These are phyloP conservation scores for Himalopsyche kuldschensis DNA, from an alignment of 2,888 invertebrate species.

Conservation along the genomic window DNA sequence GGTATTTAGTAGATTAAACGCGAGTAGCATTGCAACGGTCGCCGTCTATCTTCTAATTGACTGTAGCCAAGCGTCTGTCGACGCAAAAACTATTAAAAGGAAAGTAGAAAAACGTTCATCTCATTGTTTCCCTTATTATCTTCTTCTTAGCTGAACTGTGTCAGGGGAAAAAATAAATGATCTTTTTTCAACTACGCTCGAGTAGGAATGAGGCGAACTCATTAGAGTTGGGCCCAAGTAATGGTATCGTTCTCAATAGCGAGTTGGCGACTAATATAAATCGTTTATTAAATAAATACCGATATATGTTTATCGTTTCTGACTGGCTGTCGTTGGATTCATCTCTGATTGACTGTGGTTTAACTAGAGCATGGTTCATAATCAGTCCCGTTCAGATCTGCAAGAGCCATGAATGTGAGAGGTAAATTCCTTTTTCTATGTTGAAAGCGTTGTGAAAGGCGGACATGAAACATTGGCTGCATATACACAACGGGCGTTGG, in stretches of 20 bases:
- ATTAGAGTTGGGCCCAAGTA: not conserved
- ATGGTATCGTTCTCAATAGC: not conserved
- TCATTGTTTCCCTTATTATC: slow-evolving; percentile 34
- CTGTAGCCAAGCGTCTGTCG: slow-evolving; percentile 16
- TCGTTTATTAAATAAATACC: no score
- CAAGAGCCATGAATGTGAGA: no score
- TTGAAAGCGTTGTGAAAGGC: no score
- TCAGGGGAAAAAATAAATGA: slow-evolving; percentile 28
- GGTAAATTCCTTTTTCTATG: no score
- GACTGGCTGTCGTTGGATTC: no score
- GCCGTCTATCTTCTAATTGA: slow-evolving; percentile 23
- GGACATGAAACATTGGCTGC: no score
- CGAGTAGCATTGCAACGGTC: not conserved
- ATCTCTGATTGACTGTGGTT: no score
- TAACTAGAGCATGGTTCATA: no score
- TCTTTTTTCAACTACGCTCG: slow-evolving; percentile 18
- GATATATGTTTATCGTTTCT: no score
- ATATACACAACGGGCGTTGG: no score
- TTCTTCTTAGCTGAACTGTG: slow-evolving; percentile 15
- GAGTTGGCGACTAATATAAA: no score
- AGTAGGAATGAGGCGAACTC: not conserved
- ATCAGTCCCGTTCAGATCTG: no score
- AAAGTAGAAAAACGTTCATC: slow-evolving; percentile 23
- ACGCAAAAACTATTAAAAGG: slow-evolving; percentile 29
- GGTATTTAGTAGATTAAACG: not conserved